Evolutionary conservation across 2,113 vertebrate genomes (phyloP), one percentile per base, ranked within the genome.

Genomic region (Rhagologus leucostigma): DNA sequence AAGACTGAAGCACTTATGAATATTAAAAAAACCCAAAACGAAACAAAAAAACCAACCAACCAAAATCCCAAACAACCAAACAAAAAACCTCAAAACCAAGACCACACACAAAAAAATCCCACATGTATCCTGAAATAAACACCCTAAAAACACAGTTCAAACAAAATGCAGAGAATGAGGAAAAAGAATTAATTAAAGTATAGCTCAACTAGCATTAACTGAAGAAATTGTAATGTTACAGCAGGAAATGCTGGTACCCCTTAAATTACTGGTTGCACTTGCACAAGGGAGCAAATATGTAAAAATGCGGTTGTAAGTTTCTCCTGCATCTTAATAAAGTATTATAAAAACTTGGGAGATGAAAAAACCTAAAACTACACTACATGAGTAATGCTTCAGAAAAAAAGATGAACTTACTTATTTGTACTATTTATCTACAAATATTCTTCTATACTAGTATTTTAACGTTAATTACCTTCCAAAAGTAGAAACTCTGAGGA

Each of bases 1-100:
- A 42, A 69, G 30, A 82, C 11, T 4, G 4, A 75, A 85, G 33
- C 56, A 86, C 0, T 1, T 47, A 19, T 0, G 1, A 46, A 4
- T n/a, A 62, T 20, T 15, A 16, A 62, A 70, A 42, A 7, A 22
- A 5, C 1, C 9, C 9, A 27, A 18, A 21, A 7, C 4, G 13
- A 55, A 70, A 41, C 16, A 13, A 13, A 62, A 49, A 29, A 27
- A 17, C 8, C 30, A 20, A 60, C 6, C 12, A 78, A 39, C 3
- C 32, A 60, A 60, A 69, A 35, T 10, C 39, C 7, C 33, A 46
- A 62, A 12, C 13, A 39, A 50, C 2, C 20, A 53, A 32, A 9
- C 13, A 49, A 60, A 57, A 47, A 69, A 10, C 1, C 2, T 20
- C 7, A n/a, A 55, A 33, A 27, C 7, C 23, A 74, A 46, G n/a